Percentiles rank a stretch among this genome's conserved stretches.
Evolutionary conservation across 2,797 vertebrate genomes (phyloP).

Genomic region (Notoglanidium macrostoma): DNA sequence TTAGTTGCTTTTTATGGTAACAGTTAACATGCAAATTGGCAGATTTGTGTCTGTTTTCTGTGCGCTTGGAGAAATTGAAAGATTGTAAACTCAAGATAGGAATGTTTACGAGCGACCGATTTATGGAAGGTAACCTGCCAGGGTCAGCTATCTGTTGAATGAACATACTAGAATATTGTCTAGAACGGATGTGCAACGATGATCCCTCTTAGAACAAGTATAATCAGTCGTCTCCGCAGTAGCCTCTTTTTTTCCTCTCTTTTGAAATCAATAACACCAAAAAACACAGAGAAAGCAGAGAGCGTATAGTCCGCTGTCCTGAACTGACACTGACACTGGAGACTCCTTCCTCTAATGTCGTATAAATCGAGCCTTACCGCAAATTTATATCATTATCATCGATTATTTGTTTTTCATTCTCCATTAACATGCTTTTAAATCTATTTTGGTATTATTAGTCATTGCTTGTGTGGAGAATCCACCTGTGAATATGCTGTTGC

Average conservation of each 20-base stretch:
- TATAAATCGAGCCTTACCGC: neutral
- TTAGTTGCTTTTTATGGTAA: slow-evolving; percentile 37
- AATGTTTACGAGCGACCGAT: too few species aligned
- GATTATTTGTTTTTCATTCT: neutral
- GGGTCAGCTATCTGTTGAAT: too few species aligned
- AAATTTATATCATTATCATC: neutral
- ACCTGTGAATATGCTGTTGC: neutral
- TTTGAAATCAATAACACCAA: too few species aligned
- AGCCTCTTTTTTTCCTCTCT: neutral
- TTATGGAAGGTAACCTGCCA: too few species aligned
- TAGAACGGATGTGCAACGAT: too few species aligned
- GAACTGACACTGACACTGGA: neutral
- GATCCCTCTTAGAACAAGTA: too few species aligned
- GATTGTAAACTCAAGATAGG: neutral
- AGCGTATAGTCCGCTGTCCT: too few species aligned
- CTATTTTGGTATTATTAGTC: neutral
- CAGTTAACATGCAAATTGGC: slow-evolving; percentile 29
- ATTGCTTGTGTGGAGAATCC: neutral
- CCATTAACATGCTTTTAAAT: neutral
- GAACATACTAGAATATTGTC: too few species aligned
- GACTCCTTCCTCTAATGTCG: neutral
- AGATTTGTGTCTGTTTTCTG: slow-evolving; percentile 1
- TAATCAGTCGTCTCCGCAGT: too few species aligned
- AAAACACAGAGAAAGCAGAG: too few species aligned
- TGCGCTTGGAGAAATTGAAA: neutral